A percentile compares a stretch with the other conserved stretches of the same genome.
Evolutionary conservation across 2,113 vertebrate species (phyloP).

Genomic region (Prolemur simus): DNA sequence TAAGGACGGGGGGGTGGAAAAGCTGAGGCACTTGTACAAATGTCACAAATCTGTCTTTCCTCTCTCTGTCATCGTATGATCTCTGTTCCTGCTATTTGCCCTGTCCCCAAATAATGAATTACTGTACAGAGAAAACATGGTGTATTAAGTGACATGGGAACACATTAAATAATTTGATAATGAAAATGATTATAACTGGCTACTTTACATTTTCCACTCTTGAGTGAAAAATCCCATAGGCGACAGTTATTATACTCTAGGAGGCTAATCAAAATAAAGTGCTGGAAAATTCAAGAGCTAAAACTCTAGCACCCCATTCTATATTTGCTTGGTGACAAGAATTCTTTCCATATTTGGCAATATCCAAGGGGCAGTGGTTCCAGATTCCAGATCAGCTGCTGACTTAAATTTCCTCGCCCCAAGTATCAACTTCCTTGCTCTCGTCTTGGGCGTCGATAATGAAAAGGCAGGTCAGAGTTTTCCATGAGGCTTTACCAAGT

Average conservation of each 20-base stretch:
- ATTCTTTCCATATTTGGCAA: conserved; percentile 53
- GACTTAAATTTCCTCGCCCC: conserved; percentile 15
- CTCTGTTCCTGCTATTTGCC: not conserved
- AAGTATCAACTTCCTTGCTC: conserved; percentile 33
- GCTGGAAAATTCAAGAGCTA: not conserved
- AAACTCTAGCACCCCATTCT: not conserved
- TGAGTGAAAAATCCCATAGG: not conserved
- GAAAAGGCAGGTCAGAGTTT: conserved; percentile 59
- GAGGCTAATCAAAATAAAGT: not conserved
- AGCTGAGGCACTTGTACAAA: accelerated
- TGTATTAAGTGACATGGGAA: accelerated
- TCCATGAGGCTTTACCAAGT: not conserved
- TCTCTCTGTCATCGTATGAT: not conserved
- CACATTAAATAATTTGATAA: too few species aligned
- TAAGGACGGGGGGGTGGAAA: not conserved
- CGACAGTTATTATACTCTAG: accelerated
- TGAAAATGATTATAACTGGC: not conserved
- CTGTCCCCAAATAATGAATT: not conserved
- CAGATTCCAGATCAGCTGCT: not conserved
- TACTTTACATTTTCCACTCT: not conserved
- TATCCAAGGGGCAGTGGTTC: not conserved
- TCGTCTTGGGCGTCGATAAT: not conserved
- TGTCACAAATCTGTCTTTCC: not conserved
- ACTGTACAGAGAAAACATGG: not conserved
- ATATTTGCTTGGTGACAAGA: not conserved